Conservation (phyloP, 2,888 invertebrate species). For the Sceliomorpha sp. region DNA sequence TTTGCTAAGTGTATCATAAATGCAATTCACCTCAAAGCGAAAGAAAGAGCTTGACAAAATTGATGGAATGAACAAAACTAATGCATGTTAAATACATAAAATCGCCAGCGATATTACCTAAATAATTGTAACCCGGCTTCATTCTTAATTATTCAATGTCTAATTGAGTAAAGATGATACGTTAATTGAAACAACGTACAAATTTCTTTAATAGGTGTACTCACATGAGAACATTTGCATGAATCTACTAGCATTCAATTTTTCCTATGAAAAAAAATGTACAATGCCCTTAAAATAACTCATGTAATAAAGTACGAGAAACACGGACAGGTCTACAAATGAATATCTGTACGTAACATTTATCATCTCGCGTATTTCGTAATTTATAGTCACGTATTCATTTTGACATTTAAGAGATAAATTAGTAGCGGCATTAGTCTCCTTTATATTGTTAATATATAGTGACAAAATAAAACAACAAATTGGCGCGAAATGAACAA, state of each 20-base stretch:
- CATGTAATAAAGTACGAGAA: too few species aligned
- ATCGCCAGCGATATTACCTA: slow-evolving; percentile 76
- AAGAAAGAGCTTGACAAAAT: slow-evolving; percentile 60
- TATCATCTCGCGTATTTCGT: slow-evolving; percentile 21
- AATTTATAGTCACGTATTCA: slow-evolving; percentile 13
- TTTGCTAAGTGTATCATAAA: slow-evolving; percentile 70
- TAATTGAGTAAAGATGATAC: slow-evolving; percentile 9
- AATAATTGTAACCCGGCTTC: slow-evolving; percentile 25
- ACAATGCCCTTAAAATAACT: too few species aligned
- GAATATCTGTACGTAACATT: slow-evolving; percentile 13
- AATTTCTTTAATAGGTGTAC: slow-evolving; percentile 2
- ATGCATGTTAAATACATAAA: slow-evolving; percentile 73
- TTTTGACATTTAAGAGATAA: background rate
- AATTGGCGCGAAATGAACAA: slow-evolving; percentile 7
- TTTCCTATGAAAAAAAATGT: too few species aligned
- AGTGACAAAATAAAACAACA: slow-evolving; percentile 18
- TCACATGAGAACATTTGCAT: background rate
- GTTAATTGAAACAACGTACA: background rate
- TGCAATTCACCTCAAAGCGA: slow-evolving; percentile 65
- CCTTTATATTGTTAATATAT: slow-evolving; percentile 20
- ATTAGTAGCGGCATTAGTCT: slow-evolving; percentile 23
- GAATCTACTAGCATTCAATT: too few species aligned
- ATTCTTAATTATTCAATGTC: slow-evolving; percentile 23
- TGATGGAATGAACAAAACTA: slow-evolving; percentile 73
- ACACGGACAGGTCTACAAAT: too few species aligned